A percentile compares a stretch with the other conserved stretches of the same genome.
Evolutionary conservation across 2,888 invertebrate genomes (phyloP).

Genomic region (Tineola bisselliella): DNA sequence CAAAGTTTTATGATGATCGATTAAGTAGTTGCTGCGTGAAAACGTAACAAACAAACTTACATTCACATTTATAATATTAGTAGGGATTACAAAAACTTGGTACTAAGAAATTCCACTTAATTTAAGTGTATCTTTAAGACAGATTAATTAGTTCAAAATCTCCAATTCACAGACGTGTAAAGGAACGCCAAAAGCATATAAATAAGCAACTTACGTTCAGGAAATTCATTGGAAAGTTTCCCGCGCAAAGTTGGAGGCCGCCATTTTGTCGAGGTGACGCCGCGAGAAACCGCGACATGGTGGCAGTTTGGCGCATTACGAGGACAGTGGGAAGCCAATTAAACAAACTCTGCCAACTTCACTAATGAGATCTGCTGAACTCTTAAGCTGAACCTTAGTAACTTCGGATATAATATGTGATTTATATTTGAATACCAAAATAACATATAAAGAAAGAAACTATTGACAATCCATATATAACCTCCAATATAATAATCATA

Average conservation of each 20-base stretch:
- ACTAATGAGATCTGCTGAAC: conserved; percentile 29
- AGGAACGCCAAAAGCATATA: neutral
- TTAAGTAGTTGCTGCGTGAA: too few species aligned
- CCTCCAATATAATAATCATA: too few species aligned
- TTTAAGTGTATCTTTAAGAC: neutral
- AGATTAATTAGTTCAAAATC: neutral
- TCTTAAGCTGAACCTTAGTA: neutral
- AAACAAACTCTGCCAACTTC: conserved; percentile 33
- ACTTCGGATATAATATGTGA: neutral
- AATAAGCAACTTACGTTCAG: conserved; percentile 4
- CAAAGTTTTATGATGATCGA: too few species aligned
- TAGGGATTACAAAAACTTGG: too few species aligned
- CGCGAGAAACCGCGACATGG: conserved; percentile 10
- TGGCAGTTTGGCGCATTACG: conserved; percentile 19
- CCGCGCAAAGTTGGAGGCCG: neutral
- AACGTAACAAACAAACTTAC: too few species aligned
- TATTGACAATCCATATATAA: too few species aligned
- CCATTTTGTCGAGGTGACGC: neutral
- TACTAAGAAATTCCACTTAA: neutral
- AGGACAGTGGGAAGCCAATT: conserved; percentile 31
- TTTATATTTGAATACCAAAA: too few species aligned
- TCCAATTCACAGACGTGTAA: neutral
- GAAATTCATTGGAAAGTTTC: conserved; percentile 5
- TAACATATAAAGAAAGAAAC: too few species aligned
- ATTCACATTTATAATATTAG: too few species aligned